Base-by-base conservation (phyloP, 1,140 invertebrate species). In the Trichonephila inaurata region DNA sequence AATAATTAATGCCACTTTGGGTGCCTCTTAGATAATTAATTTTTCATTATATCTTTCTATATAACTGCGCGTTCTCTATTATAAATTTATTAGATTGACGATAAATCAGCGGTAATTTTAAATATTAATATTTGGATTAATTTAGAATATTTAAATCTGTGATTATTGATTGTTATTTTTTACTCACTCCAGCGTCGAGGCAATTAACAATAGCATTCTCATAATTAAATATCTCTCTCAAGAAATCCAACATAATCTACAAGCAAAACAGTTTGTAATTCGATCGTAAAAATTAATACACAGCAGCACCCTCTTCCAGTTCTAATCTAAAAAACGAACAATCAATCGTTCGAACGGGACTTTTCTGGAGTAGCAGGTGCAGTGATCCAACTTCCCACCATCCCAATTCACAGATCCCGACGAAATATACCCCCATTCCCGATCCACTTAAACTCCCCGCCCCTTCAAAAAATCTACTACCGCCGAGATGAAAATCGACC, bases 401-500 rank as follows among this genome's bases (percentile, higher is more conserved):
- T 90, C 89, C 89, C 89, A 90, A 90, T 81, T 90, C 89, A 81
- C 89, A 90, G 89, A 77, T 40, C 33, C 16, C 72, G 72, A 77
- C 14, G 28, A 18, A 28, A 33, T 40, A 7, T 28, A 40, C 21
- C 62, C 62, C 62, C 21, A 69, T 21, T n/a, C 85, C 85, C 28
- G 85, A 87, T 87, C 81, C 88, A 92, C 77, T 58, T 33, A 60
- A 88, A 61, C 14, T 40, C 61, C 91, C 16, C 28, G 40, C 60
- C 51, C 51, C 44, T 24, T 66, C 91, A 62, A 62, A 92, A 92
- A 92, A 92, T 72, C 64, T 61, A 33, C 83, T 33, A 60, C 61
- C n/a, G 85, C 51, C 40, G 44, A 62, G 91, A 87, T 92, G 91
- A 92, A 92, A 91, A 85, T 92, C 91, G 91, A 92, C 91, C 91